Evolutionary conservation across 2,113 vertebrate genomes (phyloP).

Genomic region (Varanus salvator): DNA sequence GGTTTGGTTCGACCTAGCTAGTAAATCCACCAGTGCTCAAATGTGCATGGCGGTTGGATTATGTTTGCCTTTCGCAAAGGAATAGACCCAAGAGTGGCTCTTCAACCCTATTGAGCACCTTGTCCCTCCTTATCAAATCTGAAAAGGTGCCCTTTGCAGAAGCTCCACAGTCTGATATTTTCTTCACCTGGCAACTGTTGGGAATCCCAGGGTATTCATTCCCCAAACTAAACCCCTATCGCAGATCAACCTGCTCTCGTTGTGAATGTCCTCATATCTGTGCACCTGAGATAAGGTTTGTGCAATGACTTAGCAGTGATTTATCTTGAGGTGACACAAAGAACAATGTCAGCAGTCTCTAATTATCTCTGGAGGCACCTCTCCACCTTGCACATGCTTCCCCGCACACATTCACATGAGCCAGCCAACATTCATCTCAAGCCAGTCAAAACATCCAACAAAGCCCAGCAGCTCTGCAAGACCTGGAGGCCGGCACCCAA

Average conservation of each 20-base stretch:
- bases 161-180: background rate
- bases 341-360: background rate
- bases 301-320: background rate
- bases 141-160: background rate
- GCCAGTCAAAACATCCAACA: background rate
- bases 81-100: background rate
- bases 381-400: background rate
- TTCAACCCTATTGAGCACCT: background rate
- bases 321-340: background rate
- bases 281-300: conserved; percentile 1
- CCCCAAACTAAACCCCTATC: background rate
- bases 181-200: background rate
- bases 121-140: background rate
- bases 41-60: background rate
- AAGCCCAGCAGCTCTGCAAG: background rate
- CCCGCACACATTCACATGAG: background rate
- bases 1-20: no score
- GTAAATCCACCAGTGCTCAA: background rate
- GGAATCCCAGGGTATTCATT: background rate
- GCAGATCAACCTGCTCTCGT: background rate
- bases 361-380: background rate
- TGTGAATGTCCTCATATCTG: background rate
- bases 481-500: conserved; percentile 8
- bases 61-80: background rate
- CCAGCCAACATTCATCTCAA: background rate